Evolutionary conservation across 2,797 vertebrate genomes (phyloP).

Genomic region (Buphagus erythrorhynchus): DNA sequence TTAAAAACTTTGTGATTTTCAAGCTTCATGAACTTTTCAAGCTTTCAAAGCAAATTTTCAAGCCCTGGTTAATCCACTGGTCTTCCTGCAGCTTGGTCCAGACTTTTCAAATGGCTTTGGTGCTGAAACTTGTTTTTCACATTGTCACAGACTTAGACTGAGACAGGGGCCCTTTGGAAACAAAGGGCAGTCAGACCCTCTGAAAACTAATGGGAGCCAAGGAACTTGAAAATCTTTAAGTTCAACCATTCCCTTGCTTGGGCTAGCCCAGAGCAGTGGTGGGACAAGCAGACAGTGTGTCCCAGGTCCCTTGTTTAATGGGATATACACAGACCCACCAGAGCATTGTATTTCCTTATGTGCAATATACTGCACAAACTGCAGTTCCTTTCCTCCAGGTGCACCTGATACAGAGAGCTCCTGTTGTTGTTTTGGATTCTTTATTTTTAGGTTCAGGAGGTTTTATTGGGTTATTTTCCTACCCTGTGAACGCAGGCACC

Average conservation of each 20-base stretch:
- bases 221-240: neutral
- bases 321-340: neutral
- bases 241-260: neutral
- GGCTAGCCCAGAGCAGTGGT: neutral
- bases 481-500: neutral
- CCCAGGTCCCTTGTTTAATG: neutral
- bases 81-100: neutral
- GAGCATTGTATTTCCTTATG: neutral
- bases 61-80: neutral
- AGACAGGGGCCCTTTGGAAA: neutral
- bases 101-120: neutral
- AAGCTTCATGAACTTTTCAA: neutral
- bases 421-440: conserved; percentile 8
- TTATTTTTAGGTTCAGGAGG: conserved; percentile 28
- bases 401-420: neutral
- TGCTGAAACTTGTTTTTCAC: neutral
- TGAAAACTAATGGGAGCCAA: neutral
- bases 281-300: neutral
- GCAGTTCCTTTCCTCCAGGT: neutral
- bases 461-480: conserved; percentile 50
- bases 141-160: neutral
- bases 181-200: neutral
- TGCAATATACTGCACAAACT: neutral
- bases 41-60: neutral
- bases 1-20: neutral